Percentiles rank a stretch among this genome's conserved stretches.
Conservation (phyloP, 2,888 invertebrate genomes). For the Sussaba pulchella region DNA sequence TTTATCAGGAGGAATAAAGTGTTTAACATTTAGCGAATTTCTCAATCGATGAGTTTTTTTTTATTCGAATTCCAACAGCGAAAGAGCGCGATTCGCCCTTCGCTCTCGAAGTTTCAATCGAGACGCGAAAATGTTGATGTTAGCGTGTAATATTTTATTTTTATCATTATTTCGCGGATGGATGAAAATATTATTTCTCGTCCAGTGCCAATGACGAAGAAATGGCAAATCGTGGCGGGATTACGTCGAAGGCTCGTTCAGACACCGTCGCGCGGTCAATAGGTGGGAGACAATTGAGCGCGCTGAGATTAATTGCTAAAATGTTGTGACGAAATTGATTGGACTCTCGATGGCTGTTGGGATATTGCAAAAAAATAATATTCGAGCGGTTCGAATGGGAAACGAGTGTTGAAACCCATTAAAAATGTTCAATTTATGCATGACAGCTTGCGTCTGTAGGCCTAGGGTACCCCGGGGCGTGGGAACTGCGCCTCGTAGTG, state of each 20-base stretch:
- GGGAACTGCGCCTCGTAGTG: too few species aligned
- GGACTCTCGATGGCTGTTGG: constrained; percentile 11
- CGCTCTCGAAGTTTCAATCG: constrained; percentile 12
- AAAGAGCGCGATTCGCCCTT: constrained; percentile 12
- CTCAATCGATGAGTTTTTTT: constrained; percentile 54
- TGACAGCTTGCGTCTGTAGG: too few species aligned
- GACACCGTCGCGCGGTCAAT: too few species aligned
- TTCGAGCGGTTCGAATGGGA: too few species aligned
- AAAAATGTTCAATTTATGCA: too few species aligned
- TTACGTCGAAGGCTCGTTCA: constrained; percentile 7
- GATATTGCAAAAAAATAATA: constrained; percentile 22
- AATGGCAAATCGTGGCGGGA: neutral
- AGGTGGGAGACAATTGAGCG: too few species aligned
- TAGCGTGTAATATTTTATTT: neutral
- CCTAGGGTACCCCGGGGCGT: too few species aligned
- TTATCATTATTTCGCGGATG: neutral
- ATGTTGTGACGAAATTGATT: constrained; percentile 26
- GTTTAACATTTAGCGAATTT: constrained; percentile 51
- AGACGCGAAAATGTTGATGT: neutral
- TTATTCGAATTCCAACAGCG: constrained; percentile 28
- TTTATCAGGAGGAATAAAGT: constrained; percentile 47
- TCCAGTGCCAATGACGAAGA: neutral
- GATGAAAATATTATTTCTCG: neutral
- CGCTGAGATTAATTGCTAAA: constrained; percentile 45
- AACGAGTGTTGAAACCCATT: too few species aligned